phyloP scores from a whole-genome alignment of 2,888 invertebrate genomes.

The Slavum lentiscoides region DNA sequence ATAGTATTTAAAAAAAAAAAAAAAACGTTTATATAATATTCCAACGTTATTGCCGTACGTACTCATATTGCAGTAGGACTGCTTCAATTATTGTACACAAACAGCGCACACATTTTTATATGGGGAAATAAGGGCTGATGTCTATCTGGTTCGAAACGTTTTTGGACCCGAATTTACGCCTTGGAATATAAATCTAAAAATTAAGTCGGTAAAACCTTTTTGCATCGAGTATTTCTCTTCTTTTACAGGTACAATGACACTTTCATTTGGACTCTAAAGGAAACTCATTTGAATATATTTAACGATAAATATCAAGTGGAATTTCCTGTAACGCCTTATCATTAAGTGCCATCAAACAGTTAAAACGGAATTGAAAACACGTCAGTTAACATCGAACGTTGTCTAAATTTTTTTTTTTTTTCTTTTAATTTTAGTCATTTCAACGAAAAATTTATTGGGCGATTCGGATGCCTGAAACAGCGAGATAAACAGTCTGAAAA shows the following conservation, averaged over 20 bases:
- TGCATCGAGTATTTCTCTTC: not conserved
- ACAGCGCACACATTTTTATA: not conserved
- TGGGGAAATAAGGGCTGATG: not conserved
- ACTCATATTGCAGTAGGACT: too few species aligned
- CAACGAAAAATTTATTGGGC: conserved; percentile 13
- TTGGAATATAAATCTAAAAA: conserved; percentile 40
- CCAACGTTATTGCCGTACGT: too few species aligned
- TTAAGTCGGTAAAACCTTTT: conserved; percentile 31
- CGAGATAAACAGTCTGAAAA: conserved; percentile 15
- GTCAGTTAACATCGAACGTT: not conserved
- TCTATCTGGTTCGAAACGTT: not conserved
- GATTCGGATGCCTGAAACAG: not conserved
- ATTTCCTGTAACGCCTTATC: conserved; percentile 22
- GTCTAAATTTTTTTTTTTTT: conserved; percentile 22
- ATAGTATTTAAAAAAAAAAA: too few species aligned
- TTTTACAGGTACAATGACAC: conserved; percentile 19
- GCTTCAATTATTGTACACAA: too few species aligned
- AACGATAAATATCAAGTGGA: conserved; percentile 39
- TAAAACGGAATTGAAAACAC: conserved; percentile 33
- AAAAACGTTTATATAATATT: too few species aligned
- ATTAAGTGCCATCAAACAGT: conserved; percentile 5
- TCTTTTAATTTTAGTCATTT: conserved; percentile 32
- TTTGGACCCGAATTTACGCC: conserved; percentile 23
- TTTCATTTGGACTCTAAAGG: conserved; percentile 32
- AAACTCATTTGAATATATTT: conserved; percentile 25